These are phyloP conservation scores for Trematocara macrostoma DNA, from an alignment of 2,113 vertebrate genomes.

Conservation along the genomic window DNA sequence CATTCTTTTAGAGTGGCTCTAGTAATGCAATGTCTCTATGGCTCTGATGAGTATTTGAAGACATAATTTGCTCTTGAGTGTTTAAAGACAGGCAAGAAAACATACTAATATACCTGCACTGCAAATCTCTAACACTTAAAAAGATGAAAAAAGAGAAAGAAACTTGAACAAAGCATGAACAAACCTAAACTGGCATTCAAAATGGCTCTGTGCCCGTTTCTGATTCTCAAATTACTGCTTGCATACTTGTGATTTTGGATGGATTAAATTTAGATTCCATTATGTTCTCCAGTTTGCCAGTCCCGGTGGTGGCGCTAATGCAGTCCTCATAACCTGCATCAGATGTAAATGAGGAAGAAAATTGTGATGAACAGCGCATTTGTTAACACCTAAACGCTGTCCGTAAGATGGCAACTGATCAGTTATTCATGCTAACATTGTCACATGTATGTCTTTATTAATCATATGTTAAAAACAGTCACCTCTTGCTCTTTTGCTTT, in stretches of 20 bases:
- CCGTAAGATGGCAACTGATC: neutral
- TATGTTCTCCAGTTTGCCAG: conserved; percentile 11
- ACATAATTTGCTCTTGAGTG: neutral
- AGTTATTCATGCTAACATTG: conserved; percentile 7
- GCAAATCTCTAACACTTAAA: neutral
- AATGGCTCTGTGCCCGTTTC: neutral
- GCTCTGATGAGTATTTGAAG: conserved; percentile 22
- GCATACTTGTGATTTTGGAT: conserved; percentile 36
- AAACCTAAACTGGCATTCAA: neutral
- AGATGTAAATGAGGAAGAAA: conserved; percentile 12
- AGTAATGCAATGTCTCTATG: conserved; percentile 8
- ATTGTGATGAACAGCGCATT: conserved; percentile 56
- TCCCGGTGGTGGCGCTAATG: conserved; percentile 45
- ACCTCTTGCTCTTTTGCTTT: neutral
- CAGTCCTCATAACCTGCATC: conserved; percentile 11
- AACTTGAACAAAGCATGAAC: neutral
- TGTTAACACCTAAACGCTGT: conserved; percentile 29
- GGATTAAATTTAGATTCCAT: conserved; percentile 55
- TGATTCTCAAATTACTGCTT: conserved; percentile 36
- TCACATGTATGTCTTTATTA: neutral
- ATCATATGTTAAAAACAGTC: neutral
- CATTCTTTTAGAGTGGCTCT: neutral
- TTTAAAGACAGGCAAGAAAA: neutral
- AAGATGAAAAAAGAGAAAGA: neutral
- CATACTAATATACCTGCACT: neutral